These are phyloP conservation scores for Etia nguti DNA, from an alignment of 2,113 vertebrate species.

Conservation along the genomic window DNA sequence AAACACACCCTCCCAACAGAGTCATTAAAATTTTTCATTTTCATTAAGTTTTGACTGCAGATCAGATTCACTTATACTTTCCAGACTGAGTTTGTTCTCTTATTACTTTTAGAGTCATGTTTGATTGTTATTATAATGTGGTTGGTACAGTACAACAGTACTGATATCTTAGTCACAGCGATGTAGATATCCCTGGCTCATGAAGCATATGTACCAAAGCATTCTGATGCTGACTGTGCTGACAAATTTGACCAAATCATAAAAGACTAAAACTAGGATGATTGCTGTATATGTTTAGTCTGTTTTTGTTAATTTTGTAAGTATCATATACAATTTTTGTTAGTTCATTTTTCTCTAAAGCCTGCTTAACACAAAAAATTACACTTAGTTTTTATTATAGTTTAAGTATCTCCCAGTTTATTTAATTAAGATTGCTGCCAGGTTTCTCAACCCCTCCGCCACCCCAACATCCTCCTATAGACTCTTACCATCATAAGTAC, in stretches of 20 bases:
- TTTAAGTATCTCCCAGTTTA: not conserved
- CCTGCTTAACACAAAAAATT: not conserved
- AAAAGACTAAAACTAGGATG: not conserved
- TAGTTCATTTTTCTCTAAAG: not conserved
- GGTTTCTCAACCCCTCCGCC: not conserved
- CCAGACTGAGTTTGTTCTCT: accelerated
- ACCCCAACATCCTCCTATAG: not conserved
- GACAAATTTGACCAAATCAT: not conserved
- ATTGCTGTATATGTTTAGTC: not conserved
- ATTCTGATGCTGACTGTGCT: not conserved
- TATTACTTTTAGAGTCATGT: not conserved
- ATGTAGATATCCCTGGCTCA: not conserved
- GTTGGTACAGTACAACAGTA: not conserved
- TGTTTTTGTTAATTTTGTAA: not conserved
- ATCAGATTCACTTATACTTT: not conserved
- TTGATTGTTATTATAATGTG: not conserved
- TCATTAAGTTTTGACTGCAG: not conserved
- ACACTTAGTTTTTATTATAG: not conserved
- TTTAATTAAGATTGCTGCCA: not conserved
- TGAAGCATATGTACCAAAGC: not conserved
- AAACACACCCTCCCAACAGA: not conserved
- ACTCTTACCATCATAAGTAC: not conserved
- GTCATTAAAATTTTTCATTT: not conserved
- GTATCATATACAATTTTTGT: not conserved
- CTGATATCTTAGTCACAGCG: not conserved